Base-by-base conservation (phyloP, 2,797 vertebrate genomes). In the Enteromius afrohamiltoni region DNA sequence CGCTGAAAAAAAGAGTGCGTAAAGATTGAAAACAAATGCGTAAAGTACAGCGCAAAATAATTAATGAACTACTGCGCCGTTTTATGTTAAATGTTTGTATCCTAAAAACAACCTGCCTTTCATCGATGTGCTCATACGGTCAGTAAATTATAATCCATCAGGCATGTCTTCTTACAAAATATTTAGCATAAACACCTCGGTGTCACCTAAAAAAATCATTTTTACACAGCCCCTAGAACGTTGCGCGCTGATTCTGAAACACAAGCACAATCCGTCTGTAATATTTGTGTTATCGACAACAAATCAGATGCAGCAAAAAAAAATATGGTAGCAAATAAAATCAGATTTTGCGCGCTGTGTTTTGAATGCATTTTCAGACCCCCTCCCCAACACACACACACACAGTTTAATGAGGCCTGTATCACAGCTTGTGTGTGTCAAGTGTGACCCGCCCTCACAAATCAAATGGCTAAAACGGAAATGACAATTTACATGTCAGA, bases 341-440 rank as follows among this genome's bases (percentile, higher is more conserved):
- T 10, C 29, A 3, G 7, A 58, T 40, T 37, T 76, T 70, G 51
- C 51, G 23, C 51, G 2, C 37, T 42, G 11, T 55, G 37, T n/a
- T 60, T 58, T 60, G 37, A 34, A 70, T 80, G 37, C 49, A 67
- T 53, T 29, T 58, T 68, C 47, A 67, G n/a, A 34, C 62, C 5
- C 62, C 47, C 10, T 55, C 17, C 74, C 14, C 64, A n/a, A 75
- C 70, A 6, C 71, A 8, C 40, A 79, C 45, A 68, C 87, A 83
- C 89, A 85, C 87, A 91, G 79, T 89, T 90, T 87, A 80, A 80
- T 58, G 49, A 76, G 77, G 47, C 71, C 78, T 71, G 77, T 73
- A 26, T 58, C 49, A n/a, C 58, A 77, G 73, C 75, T 34, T 78
- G 62, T 82, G 79, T 76, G 84, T 85, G 84, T 85, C 73, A 77